phyloP scores from a whole-genome alignment of 2,888 invertebrate genomes.

The Meteorus colon region DNA sequence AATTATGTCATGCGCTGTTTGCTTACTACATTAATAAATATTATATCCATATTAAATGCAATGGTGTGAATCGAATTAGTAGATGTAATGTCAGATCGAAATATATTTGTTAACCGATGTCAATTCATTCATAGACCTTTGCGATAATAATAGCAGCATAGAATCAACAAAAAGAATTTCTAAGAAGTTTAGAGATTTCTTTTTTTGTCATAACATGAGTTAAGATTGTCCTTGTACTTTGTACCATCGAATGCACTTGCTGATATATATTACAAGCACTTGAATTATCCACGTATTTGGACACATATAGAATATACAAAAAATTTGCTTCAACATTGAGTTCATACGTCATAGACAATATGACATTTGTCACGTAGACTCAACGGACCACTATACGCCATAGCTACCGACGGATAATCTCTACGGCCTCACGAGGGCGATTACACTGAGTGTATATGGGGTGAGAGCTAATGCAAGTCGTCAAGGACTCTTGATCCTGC shows the following conservation, averaged over 20 bases:
- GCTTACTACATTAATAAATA: too few relatives aligned
- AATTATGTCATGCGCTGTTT: background rate
- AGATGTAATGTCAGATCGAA: too few relatives aligned
- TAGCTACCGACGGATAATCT: constrained; percentile 8
- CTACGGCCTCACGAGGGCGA: background rate
- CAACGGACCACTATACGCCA: background rate
- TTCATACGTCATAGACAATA: background rate
- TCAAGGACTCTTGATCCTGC: constrained; percentile 12
- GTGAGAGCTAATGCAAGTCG: constrained; percentile 10
- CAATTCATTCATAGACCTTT: too few relatives aligned
- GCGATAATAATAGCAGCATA: too few relatives aligned
- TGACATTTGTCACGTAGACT: constrained; percentile 8
- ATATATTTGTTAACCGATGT: too few relatives aligned
- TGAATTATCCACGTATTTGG: background rate
- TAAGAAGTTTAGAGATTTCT: too few relatives aligned
- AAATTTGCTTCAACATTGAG: background rate
- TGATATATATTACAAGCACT: background rate
- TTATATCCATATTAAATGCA: too few relatives aligned
- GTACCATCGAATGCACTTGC: background rate
- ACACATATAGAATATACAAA: background rate
- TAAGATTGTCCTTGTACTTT: too few relatives aligned
- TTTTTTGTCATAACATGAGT: too few relatives aligned
- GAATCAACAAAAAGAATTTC: too few relatives aligned
- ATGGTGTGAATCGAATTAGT: too few relatives aligned
- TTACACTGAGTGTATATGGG: background rate